Evolutionary conservation across 2,888 invertebrate species (phyloP), one percentile per base, ranked within the genome.

Genomic region (Tetragnatha montana): DNA sequence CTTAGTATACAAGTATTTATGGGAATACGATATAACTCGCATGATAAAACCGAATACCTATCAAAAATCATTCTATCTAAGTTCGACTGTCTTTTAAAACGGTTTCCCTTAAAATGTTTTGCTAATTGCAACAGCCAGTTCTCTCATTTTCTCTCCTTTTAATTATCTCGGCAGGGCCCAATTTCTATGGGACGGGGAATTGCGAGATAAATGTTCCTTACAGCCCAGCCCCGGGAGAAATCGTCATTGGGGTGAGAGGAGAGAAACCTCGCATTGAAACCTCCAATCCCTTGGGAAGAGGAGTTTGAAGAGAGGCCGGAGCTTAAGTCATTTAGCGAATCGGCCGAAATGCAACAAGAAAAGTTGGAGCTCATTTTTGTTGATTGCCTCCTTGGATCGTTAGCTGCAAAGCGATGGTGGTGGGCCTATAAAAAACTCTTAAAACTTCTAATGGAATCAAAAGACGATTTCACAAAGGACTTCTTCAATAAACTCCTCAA

Each of bases 261-360:
- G 51, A 78, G 22, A 60, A 60, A 51, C 21, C 60, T 21, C 14
- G 21, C 60, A 78, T 78, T 78, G 78, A 60, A 73, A 69, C 81
- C 81, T 47, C 68, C 49, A 81, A 71, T 81, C 81, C 81, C 81
- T n/a, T 7, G 71, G 49, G 81, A 81, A 50, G 17, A 6, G 70
- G 49, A 71, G 81, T 70, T 81, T 81, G 71, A 81, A 81, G 71
- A 81, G 35, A 2, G 50, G 50, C 81, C 19, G 51, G 50, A 50
- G 81, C 81, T 81, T 81, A 81, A 81, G 81, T 81, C 70, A 81
- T 81, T 81, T 81, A 81, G 73, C 68, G 71, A 47, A 19, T 71
- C 17, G 49, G 70, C 19, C 21, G 69, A 80, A 80, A 70, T 80
- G 76, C 68, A 80, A 51, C 71, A 81, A 73, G 81, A 71, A 81